Evolutionary conservation across 1,140 invertebrate species (phyloP), one percentile per base, ranked within the genome.

Genomic region (Drosophila rhopaloa): DNA sequence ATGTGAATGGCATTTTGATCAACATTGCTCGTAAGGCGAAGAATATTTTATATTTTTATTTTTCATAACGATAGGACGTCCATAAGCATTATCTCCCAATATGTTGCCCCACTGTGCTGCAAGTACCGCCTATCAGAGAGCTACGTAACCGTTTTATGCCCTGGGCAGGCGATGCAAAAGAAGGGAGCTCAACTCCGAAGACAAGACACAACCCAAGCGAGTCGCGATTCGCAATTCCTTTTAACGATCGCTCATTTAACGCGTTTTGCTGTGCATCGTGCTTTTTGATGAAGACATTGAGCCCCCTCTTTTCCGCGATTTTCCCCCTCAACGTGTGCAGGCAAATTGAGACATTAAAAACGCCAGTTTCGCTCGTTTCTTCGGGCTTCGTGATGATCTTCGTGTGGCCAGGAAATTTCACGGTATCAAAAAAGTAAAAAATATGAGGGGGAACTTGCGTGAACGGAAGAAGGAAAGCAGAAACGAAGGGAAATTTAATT

Each of bases 191-290:
- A 37, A 43, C 51, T 61, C 60, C 40, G 63, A 51, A 76, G 61
- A 66, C 73, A 67, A 65, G 50, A 46, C 50, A 24, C 55, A 77
- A 50, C 38, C 70, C 57, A 74, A 75, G 74, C 74, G 63, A 70
- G 67, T 57, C 60, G 57, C 62, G 67, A 83, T 70, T 76, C 62
- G 75, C 82, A 65, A 68, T 82, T 82, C 79, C 76, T 67, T 83
- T 88, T 88, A 86, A 88, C 83, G 83, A 88, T 88, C 84, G 84
- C 83, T 80, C 83, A 83, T 88, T 88, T 88, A 88, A 89, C 83
- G 83, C 84, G 84, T 89, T 88, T 88, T 71, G 65, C 58, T 72
- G 76, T 79, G 79, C 59, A 73, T 77, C 61, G 79, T 79, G 70
- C 61, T 27, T 86, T 82, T 86, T 88, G 81, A 89, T 88, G 79